These are phyloP conservation scores for Philopotamus ludificatus DNA, from an alignment of 1,140 invertebrate genomes.

Conservation along the genomic window DNA sequence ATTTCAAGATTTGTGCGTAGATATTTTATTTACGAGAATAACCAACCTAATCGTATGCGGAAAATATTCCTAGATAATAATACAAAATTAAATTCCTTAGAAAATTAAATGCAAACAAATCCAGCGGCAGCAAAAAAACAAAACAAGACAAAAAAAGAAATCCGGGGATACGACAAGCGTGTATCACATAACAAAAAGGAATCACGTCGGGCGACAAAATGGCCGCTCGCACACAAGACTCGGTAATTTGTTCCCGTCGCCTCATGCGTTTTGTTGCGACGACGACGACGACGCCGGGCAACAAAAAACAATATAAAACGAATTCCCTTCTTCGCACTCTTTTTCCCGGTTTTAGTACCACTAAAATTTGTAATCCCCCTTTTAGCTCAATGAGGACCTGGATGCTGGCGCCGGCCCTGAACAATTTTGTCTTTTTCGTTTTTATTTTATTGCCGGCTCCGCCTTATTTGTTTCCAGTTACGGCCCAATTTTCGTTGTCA, in stretches of 20 bases:
- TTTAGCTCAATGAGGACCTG: constrained; percentile 40
- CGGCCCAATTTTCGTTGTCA: constrained; percentile 24
- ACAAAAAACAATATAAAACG: constrained; percentile 42
- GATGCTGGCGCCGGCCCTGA: neutral
- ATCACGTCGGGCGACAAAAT: neutral
- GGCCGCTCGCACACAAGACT: constrained; percentile 8
- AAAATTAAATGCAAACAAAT: too few relatives aligned
- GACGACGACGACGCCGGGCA: constrained; percentile 22
- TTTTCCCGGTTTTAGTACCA: constrained; percentile 37
- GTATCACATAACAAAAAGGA: too few relatives aligned
- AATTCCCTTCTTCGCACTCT: constrained; percentile 39
- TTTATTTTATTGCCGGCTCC: constrained; percentile 22
- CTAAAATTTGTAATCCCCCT: constrained; percentile 43
- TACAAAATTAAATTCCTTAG: too few relatives aligned
- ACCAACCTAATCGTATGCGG: too few relatives aligned
- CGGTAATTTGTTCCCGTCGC: constrained; percentile 14
- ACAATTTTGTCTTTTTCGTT: constrained; percentile 16
- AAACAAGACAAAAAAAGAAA: too few relatives aligned
- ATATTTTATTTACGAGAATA: too few relatives aligned
- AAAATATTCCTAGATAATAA: too few relatives aligned
- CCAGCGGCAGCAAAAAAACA: too few relatives aligned
- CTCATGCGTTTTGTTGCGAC: constrained; percentile 25
- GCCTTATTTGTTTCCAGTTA: constrained; percentile 35
- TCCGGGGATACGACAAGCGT: too few relatives aligned
- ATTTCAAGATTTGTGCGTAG: too few relatives aligned